phyloP scores from a whole-genome alignment of 2,797 vertebrate genomes.

The Rhinatrema bivittatum region DNA sequence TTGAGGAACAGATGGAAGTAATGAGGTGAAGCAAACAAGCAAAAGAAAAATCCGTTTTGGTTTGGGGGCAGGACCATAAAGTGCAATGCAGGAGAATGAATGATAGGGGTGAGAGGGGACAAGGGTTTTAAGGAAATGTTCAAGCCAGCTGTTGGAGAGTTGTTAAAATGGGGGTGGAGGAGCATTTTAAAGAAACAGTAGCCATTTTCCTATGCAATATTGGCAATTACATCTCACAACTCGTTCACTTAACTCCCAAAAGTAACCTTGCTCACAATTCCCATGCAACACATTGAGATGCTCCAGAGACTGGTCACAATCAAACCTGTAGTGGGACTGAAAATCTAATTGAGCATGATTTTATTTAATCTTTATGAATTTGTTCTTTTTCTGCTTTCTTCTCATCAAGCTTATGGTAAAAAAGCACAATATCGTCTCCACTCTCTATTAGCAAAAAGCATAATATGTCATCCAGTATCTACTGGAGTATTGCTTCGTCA shows the following conservation, averaged over 20 bases:
- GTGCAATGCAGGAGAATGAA: conserved; percentile 58
- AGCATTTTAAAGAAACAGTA: too few species aligned
- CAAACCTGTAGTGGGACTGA: not conserved
- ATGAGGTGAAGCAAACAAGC: conserved; percentile 85
- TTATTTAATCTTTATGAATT: too few species aligned
- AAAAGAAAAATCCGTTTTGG: conserved; percentile 56
- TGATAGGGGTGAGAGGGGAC: conserved; percentile 58
- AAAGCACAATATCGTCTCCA: too few species aligned
- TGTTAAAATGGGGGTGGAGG: conserved; percentile 5
- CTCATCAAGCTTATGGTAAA: too few species aligned
- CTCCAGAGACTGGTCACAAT: not conserved
- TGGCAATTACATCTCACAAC: not conserved
- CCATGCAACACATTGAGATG: not conserved
- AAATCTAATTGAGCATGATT: too few species aligned
- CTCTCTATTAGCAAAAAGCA: too few species aligned
- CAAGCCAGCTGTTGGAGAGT: not conserved
- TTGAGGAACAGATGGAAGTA: conserved; percentile 80
- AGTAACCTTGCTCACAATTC: rapidly evolving
- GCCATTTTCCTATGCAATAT: too few species aligned
- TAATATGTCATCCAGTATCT: too few species aligned
- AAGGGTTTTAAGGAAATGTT: conserved; percentile 46
- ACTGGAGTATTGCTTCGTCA: too few species aligned
- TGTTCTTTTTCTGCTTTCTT: too few species aligned
- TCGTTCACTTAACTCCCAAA: too few species aligned
- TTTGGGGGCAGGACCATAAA: conserved; percentile 63